phyloP scores from a whole-genome alignment of 2,797 vertebrate genomes.

The Scleropages formosus region DNA sequence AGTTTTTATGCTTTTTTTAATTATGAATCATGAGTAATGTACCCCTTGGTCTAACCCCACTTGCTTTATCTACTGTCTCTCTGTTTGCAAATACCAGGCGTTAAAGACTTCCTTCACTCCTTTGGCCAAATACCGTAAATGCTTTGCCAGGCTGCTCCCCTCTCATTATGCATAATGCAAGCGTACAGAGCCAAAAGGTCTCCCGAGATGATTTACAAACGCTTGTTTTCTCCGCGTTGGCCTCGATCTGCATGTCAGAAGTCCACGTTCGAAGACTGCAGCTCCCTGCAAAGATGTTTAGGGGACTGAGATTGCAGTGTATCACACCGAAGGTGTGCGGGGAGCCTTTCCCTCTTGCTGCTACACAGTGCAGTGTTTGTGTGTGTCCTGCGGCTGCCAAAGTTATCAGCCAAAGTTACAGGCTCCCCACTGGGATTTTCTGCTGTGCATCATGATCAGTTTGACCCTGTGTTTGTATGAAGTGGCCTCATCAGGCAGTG shows the following conservation, averaged over 20 bases:
- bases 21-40: neutral
- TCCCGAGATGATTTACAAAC: constrained; percentile 3
- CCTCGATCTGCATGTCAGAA: neutral
- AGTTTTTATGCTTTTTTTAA: neutral
- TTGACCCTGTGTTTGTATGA: neutral
- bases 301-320: too few relatives aligned
- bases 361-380: neutral
- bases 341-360: neutral
- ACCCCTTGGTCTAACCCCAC: too few relatives aligned
- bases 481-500: neutral
- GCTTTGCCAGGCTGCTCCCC: constrained; percentile 10
- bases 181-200: constrained; percentile 11
- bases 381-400: neutral
- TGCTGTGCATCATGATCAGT: constrained; percentile 12
- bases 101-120: neutral
- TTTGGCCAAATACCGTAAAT: neutral
- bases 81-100: neutral
- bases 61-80: too few relatives aligned
- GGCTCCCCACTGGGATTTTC: constrained; percentile 20
- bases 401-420: neutral
- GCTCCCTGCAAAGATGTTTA: too few relatives aligned
- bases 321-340: neutral
- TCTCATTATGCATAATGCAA: neutral
- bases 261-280: too few relatives aligned
- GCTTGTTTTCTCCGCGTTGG: constrained; percentile 4